These are phyloP conservation scores for Orius laevigatus DNA, from an alignment of 1,140 invertebrate genomes.

Conservation along the genomic window DNA sequence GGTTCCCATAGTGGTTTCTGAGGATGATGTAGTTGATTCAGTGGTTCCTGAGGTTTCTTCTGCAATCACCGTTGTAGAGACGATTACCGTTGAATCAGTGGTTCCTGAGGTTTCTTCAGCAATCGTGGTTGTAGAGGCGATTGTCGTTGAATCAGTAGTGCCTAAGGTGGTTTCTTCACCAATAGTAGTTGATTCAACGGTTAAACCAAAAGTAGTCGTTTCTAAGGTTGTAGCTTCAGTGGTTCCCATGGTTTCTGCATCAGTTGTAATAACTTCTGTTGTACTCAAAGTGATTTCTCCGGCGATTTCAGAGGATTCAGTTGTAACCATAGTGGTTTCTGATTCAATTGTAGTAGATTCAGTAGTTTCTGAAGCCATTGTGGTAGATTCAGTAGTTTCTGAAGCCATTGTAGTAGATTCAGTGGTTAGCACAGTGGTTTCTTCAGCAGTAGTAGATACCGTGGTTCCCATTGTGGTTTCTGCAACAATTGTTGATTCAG, in stretches of 20 bases:
- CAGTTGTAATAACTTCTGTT: too few species aligned
- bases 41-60: slow-evolving; percentile 1
- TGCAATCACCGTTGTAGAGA: too few species aligned
- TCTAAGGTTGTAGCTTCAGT: not conserved
- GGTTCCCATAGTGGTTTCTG: slow-evolving; percentile 2
- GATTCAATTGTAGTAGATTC: slow-evolving; percentile 1
- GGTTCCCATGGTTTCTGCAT: slow-evolving; percentile 1
- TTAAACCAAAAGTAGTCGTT: slow-evolving; percentile 6
- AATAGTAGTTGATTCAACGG: slow-evolving; percentile 11
- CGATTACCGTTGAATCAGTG: slow-evolving; percentile 1
- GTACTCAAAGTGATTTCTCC: too few species aligned
- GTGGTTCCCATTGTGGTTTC: too few species aligned
- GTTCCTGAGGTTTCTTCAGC: slow-evolving; percentile 2
- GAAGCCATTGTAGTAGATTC: not conserved
- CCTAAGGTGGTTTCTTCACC: slow-evolving; percentile 4
- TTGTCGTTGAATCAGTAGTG: slow-evolving; percentile 4
- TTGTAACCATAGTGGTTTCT: too few species aligned
- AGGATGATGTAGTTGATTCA: not conserved
- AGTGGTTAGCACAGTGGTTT: not conserved
- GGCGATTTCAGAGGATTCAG: too few species aligned
- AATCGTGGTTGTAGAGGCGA: too few species aligned
- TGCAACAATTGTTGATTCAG: too few species aligned
- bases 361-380: not conserved
- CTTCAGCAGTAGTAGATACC: not conserved
- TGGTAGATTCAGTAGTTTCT: slow-evolving; percentile 7